Evolutionary conservation across 1,140 invertebrate species (phyloP).

Genomic region (Meloidogyne hapla): DNA sequence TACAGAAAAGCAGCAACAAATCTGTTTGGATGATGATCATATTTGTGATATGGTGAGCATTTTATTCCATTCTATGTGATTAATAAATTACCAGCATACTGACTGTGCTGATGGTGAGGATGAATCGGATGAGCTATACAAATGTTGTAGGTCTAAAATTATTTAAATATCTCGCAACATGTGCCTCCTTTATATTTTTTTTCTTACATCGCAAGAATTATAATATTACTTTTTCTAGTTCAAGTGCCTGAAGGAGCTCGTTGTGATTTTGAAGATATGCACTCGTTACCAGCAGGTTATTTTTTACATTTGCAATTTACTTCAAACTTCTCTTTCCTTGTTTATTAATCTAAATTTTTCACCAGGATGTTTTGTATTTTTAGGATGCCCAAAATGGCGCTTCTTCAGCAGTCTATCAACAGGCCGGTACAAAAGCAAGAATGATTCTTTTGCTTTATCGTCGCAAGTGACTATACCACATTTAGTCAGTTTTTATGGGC

Average conservation of each 20-base stretch:
- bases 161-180: background rate
- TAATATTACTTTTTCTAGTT: constrained; percentile 25
- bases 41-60: constrained; percentile 25
- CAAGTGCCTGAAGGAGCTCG: constrained; percentile 45
- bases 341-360: background rate
- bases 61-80: background rate
- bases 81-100: constrained; percentile 33
- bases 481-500: constrained; percentile 22
- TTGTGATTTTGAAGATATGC: constrained; percentile 49
- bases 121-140: constrained; percentile 38
- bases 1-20: background rate
- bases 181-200: background rate
- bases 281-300: constrained; percentile 11
- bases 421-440: background rate
- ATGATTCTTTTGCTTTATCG: constrained; percentile 9
- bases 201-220: constrained; percentile 23
- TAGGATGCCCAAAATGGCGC: constrained; percentile 46
- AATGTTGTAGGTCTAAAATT: constrained; percentile 41
- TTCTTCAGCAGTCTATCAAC: constrained; percentile 34
- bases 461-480: constrained; percentile 17
- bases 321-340: background rate
- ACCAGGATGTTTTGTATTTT: too few species aligned
- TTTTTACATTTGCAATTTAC: too few species aligned
- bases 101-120: constrained; percentile 48
- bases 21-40: constrained; percentile 4